Conservation (phyloP, 2,888 invertebrate species). For the Eubasilissa splendida region DNA sequence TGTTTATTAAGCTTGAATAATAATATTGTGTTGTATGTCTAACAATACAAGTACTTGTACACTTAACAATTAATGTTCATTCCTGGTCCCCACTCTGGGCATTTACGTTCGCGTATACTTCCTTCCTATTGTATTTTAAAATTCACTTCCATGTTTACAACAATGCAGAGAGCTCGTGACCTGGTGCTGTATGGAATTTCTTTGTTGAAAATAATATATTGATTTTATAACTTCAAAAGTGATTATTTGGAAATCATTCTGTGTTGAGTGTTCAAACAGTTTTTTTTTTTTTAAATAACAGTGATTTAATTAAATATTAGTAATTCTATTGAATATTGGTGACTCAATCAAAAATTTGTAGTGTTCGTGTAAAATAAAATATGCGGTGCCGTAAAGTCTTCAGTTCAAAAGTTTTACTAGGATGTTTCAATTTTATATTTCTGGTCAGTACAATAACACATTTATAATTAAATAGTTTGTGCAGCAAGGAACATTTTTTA, state of each 20-base stretch:
- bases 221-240: conserved; percentile 41
- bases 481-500: too few species aligned
- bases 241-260: not conserved
- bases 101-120: conserved; percentile 52
- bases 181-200: conserved; percentile 33
- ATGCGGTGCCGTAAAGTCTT: conserved; percentile 58
- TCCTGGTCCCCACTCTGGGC: conserved; percentile 53
- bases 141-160: conserved; percentile 44
- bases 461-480: too few species aligned
- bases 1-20: conserved; percentile 14
- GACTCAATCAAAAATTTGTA: conserved; percentile 4
- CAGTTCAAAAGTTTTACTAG: conserved; percentile 67
- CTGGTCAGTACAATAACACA: conserved; percentile 69
- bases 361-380: conserved; percentile 33
- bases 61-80: conserved; percentile 39
- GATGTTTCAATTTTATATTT: conserved; percentile 78
- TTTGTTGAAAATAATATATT: conserved; percentile 20
- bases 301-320: too few species aligned
- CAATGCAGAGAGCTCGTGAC: conserved; percentile 26
- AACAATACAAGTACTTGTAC: conserved; percentile 34
- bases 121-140: conserved; percentile 58
- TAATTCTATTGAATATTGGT: not conserved
- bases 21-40: conserved; percentile 11
- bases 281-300: too few species aligned
- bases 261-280: not conserved